A percentile compares a stretch with the other conserved stretches of the same genome.
These are phyloP conservation scores for Nesogale talazaci DNA, from an alignment of 2,113 vertebrate genomes.

Conservation along the genomic window DNA sequence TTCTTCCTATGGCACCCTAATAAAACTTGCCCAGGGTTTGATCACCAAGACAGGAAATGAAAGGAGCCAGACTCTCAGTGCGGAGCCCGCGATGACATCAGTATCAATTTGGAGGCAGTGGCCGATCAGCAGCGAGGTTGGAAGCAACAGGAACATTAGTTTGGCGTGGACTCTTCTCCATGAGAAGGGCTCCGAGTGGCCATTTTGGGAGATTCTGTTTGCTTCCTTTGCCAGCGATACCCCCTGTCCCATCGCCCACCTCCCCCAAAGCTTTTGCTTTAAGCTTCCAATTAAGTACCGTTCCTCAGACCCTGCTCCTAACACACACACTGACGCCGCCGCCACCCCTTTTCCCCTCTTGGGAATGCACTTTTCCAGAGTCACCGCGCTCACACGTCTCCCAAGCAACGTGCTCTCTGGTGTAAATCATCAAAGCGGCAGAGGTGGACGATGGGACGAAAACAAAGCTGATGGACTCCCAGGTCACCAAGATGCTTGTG, in stretches of 20 bases:
- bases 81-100: background rate
- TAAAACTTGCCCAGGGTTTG: background rate
- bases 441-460: background rate
- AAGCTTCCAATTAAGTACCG: background rate
- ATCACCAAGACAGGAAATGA: constrained; percentile 42
- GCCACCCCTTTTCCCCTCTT: too few species aligned
- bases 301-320: background rate
- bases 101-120: background rate
- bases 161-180: background rate
- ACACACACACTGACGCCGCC: background rate
- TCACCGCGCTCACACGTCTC: background rate
- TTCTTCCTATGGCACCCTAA: background rate
- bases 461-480: background rate
- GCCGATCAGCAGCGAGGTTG: background rate
- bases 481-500: background rate
- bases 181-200: background rate
- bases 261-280: background rate
- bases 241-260: too few species aligned
- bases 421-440: background rate
- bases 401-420: constrained; percentile 7
- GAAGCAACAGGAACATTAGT: background rate
- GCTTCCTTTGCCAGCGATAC: background rate
- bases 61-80: background rate
- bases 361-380: constrained; percentile 17
- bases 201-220: background rate